Conservation (phyloP, 2,797 vertebrate species). For the Calcarius lapponicus region DNA sequence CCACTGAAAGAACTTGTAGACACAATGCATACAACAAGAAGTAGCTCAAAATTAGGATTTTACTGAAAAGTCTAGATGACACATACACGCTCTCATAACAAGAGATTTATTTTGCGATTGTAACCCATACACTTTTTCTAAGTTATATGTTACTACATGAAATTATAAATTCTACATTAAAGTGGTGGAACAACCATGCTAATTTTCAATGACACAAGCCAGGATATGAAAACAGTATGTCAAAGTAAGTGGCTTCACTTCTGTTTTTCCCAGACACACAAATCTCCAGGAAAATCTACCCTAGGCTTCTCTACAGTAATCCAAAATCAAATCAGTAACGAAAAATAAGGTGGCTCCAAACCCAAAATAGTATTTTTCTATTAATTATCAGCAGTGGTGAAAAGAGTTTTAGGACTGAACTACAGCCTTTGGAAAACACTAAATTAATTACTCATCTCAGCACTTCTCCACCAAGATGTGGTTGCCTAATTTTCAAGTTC, state of each 20-base stretch:
- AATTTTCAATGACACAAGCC: not conserved
- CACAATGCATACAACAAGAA: not conserved
- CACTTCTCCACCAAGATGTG: not conserved
- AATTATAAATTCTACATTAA: not conserved
- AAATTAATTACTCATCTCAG: not conserved
- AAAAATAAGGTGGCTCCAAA: not conserved
- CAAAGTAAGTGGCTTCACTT: not conserved
- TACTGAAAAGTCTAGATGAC: not conserved
- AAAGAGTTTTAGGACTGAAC: not conserved
- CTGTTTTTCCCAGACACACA: not conserved
- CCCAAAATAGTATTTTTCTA: not conserved
- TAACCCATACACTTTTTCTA: not conserved
- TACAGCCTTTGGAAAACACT: not conserved
- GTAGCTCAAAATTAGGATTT: not conserved
- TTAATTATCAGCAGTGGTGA: not conserved
- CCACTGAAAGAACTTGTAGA: not conserved
- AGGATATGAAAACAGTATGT: not conserved
- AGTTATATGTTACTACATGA: not conserved
- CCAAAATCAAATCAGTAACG: not conserved
- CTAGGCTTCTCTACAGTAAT: not conserved
- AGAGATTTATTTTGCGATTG: not conserved
- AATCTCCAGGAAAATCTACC: not conserved
- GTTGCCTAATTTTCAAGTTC: not conserved
- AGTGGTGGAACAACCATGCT: not conserved
- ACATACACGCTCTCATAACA: not conserved